A percentile compares a stretch with the other conserved stretches of the same genome.
Evolutionary conservation across 2,113 vertebrate genomes (phyloP).

Genomic region (Eudyptes chrysolophus): DNA sequence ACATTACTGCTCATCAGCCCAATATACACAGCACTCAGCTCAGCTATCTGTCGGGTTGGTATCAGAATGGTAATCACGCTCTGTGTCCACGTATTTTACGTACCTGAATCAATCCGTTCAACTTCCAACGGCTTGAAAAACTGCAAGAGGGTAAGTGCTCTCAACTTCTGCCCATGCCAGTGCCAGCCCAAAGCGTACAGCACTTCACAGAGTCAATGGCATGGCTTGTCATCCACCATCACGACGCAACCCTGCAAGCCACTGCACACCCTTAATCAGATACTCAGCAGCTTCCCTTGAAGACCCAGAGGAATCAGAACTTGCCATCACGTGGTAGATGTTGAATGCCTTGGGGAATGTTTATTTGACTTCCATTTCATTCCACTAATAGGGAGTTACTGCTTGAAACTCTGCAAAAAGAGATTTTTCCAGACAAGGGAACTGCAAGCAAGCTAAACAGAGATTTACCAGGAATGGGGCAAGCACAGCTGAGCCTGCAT

Average conservation of each 20-base stretch:
- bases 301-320: neutral
- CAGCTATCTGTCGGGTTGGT: neutral
- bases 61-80: neutral
- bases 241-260: neutral
- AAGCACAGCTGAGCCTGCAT: neutral
- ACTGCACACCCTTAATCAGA: neutral
- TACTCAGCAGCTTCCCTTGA: neutral
- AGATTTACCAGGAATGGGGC: neutral
- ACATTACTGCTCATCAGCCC: neutral
- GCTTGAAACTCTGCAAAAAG: neutral
- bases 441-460: neutral
- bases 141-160: neutral
- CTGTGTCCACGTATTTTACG: neutral
- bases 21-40: fast-evolving
- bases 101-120: neutral
- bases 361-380: neutral
- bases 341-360: neutral
- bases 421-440: neutral
- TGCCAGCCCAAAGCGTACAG: neutral
- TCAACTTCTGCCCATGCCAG: neutral
- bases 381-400: neutral
- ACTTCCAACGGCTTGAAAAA: neutral
- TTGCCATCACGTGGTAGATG: neutral
- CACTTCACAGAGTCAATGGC: neutral
- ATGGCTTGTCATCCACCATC: neutral